Conservation (phyloP, 2,888 invertebrate species). For the Eupithecia centaureata region DNA sequence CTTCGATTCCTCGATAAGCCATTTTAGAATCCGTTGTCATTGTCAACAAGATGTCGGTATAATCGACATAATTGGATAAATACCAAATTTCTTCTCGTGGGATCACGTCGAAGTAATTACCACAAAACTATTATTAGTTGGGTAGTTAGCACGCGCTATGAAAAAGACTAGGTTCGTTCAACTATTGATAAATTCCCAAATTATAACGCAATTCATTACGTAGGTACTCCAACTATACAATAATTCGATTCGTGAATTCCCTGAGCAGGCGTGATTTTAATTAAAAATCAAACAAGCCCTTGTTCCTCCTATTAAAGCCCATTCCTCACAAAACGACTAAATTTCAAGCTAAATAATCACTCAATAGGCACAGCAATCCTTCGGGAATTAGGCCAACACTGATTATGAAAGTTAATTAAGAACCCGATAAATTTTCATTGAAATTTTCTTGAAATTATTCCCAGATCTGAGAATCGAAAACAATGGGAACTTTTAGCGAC, state of each 20-base stretch:
- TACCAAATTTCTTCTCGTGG: background rate
- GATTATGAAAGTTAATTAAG: constrained; percentile 38
- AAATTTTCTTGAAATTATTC: constrained; percentile 32
- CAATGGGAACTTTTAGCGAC: constrained; percentile 32
- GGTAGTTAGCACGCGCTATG: too few species aligned
- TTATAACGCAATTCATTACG: background rate
- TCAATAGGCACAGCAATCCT: constrained; percentile 33
- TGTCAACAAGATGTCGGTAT: constrained; percentile 17
- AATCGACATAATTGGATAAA: constrained; percentile 23
- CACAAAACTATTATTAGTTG: background rate
- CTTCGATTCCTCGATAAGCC: constrained; percentile 24
- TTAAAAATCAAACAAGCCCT: constrained; percentile 25
- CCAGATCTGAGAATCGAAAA: constrained; percentile 27
- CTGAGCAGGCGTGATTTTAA: constrained; percentile 15
- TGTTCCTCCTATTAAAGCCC: constrained; percentile 12
- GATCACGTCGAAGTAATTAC: background rate
- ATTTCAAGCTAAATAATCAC: constrained; percentile 31
- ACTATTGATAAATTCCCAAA: background rate
- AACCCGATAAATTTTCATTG: constrained; percentile 30
- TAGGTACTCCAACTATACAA: background rate
- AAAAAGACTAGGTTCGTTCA: too few species aligned
- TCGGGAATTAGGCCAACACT: constrained; percentile 32
- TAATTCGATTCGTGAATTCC: constrained; percentile 6
- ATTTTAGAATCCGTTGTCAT: constrained; percentile 27
- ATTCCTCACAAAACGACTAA: constrained; percentile 19